Conservation (phyloP, 2,113 vertebrate species). For the Symphodus melops region DNA sequence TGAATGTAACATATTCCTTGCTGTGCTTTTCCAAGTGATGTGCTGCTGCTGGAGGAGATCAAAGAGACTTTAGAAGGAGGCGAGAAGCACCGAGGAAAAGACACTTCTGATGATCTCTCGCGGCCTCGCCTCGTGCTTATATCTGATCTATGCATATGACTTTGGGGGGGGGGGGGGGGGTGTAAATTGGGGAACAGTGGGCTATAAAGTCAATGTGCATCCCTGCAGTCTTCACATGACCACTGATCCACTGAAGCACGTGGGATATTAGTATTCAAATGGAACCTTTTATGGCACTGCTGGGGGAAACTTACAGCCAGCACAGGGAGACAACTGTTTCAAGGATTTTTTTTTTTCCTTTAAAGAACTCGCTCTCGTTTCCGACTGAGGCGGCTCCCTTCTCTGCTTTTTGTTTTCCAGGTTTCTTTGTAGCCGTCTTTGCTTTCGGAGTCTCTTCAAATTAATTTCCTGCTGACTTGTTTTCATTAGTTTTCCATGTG, state of each 20-base stretch:
- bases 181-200: conserved; percentile 26
- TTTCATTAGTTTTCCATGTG: conserved; percentile 62
- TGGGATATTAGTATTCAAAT: conserved; percentile 45
- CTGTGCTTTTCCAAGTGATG: background rate
- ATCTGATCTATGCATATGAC: conserved; percentile 39
- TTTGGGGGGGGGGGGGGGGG: conserved; percentile 2
- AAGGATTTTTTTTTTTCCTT: conserved; percentile 32
- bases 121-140: conserved; percentile 14
- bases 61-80: conserved; percentile 32
- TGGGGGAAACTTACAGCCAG: conserved; percentile 13
- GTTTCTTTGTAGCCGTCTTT: conserved; percentile 16
- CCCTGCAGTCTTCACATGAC: conserved; percentile 39
- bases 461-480: conserved; percentile 58
- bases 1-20: conserved; percentile 21
- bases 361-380: conserved; percentile 30
- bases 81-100: conserved; percentile 9
- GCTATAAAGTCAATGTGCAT: conserved; percentile 30
- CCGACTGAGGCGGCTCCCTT: conserved; percentile 3
- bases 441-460: conserved; percentile 44
- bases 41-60: conserved; percentile 17
- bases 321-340: conserved; percentile 34
- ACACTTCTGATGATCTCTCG: conserved; percentile 25
- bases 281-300: conserved; percentile 36
- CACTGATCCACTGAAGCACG: conserved; percentile 26
- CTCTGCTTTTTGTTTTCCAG: background rate